Evolutionary conservation across 2,797 vertebrate genomes (phyloP).

Genomic region (Lerista edwardsae): DNA sequence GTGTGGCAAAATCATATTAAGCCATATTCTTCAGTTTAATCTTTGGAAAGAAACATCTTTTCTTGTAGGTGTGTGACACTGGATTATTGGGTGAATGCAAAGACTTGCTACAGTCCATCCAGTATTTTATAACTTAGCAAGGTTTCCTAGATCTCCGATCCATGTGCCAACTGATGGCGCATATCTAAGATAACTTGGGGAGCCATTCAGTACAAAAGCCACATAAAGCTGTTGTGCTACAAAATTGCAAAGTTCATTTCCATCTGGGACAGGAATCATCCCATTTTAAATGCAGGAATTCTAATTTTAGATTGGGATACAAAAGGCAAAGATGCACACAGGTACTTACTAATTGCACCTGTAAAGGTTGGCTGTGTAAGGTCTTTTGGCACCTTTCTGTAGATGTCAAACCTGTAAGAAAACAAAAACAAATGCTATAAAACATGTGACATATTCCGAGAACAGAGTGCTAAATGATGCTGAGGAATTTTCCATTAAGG

Average conservation of each 20-base stretch:
- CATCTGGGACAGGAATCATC: conserved; percentile 11
- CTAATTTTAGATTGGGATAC: conserved; percentile 54
- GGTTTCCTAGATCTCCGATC: not conserved
- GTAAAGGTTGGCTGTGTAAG: conserved; percentile 99
- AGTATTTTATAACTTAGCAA: not conserved
- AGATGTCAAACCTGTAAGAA: conserved; percentile 95
- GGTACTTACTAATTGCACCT: conserved; percentile 96
- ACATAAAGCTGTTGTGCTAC: conserved; percentile 30
- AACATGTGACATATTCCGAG: conserved; percentile 47
- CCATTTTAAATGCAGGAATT: not conserved
- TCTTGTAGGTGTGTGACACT: too few species aligned
- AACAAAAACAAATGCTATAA: conserved; percentile 60
- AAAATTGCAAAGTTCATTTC: conserved; percentile 3
- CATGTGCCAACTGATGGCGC: not conserved
- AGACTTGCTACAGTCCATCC: not conserved
- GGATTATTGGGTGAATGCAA: too few species aligned
- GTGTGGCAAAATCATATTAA: not conserved
- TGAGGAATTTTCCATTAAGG: conserved; percentile 56
- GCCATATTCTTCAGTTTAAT: conserved; percentile 1
- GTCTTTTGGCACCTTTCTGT: conserved; percentile 99
- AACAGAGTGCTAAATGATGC: conserved; percentile 28
- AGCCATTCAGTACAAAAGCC: not conserved
- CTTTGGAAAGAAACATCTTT: not conserved
- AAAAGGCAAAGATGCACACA: conserved; percentile 1
- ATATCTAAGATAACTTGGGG: not conserved